These are phyloP conservation scores for Coregonus sp. DNA, from an alignment of 2,797 vertebrate genomes.

Conservation along the genomic window DNA sequence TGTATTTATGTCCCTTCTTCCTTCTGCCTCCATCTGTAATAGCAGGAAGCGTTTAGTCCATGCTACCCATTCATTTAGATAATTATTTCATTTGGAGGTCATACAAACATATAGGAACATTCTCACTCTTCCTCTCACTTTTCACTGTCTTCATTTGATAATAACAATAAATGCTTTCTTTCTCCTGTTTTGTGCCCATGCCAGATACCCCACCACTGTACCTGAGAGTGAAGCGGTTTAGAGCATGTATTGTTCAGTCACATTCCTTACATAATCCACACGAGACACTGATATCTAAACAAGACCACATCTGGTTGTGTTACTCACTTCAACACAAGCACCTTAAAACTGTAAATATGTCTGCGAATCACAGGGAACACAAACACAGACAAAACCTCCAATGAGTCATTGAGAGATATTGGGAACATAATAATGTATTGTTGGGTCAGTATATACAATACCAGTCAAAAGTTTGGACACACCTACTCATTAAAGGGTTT, in stretches of 20 bases:
- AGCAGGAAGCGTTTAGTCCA: slow-evolving; percentile 27
- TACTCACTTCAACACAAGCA: slow-evolving; percentile 38
- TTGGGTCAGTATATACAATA: slow-evolving; percentile 4
- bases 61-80: slow-evolving; percentile 39
- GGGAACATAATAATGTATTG: slow-evolving; percentile 21
- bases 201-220: slow-evolving; percentile 54
- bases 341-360: slow-evolving; percentile 70
- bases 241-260: slow-evolving; percentile 47
- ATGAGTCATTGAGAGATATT: slow-evolving; percentile 5
- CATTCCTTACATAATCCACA: slow-evolving; percentile 62
- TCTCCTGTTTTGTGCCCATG: slow-evolving; percentile 46
- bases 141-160: slow-evolving; percentile 42
- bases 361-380: slow-evolving; percentile 44
- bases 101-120: slow-evolving; percentile 39
- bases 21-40: slow-evolving; percentile 15
- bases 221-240: slow-evolving; percentile 39
- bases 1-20: slow-evolving; percentile 44
- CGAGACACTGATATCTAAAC: slow-evolving; percentile 73
- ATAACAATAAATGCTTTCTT: slow-evolving; percentile 71
- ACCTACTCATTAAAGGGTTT: too few relatives aligned
- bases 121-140: slow-evolving; percentile 24
- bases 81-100: slow-evolving; percentile 47
- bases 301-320: slow-evolving; percentile 73
- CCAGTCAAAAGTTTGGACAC: too few relatives aligned
- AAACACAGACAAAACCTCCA: slow-evolving; percentile 22